Percentiles rank a stretch among this genome's conserved stretches.
phyloP scores from a whole-genome alignment of 2,797 vertebrate genomes.

The Fratercula arctica region DNA sequence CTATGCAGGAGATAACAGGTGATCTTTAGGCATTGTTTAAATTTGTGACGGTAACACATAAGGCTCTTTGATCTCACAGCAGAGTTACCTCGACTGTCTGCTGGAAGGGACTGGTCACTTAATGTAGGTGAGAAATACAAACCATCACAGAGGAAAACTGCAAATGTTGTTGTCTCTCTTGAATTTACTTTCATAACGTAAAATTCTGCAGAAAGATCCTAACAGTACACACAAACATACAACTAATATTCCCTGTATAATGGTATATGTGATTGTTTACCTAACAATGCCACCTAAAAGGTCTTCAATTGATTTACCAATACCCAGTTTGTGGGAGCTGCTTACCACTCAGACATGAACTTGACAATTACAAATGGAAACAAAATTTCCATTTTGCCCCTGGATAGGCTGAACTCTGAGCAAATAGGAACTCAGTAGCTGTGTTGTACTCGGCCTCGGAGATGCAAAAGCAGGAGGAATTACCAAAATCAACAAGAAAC shows the following conservation, averaged over 20 bases:
- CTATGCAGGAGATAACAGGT: not conserved
- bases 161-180: not conserved
- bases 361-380: not conserved
- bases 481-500: conserved; percentile 23
- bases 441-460: not conserved
- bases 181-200: not conserved
- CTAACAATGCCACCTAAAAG: not conserved
- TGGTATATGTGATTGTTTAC: not conserved
- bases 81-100: not conserved
- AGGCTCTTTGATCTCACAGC: not conserved
- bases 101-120: not conserved
- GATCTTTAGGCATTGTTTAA: not conserved
- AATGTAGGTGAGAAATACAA: not conserved
- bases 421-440: not conserved
- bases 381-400: not conserved
- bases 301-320: not conserved
- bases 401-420: not conserved
- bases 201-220: not conserved
- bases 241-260: not conserved
- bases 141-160: not conserved
- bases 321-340: not conserved
- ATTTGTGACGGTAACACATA: not conserved
- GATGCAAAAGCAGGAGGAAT: not conserved
- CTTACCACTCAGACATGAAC: not conserved
- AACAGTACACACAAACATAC: not conserved